Evolutionary conservation across 2,888 invertebrate genomes (phyloP).

Genomic region (Seira musarum): DNA sequence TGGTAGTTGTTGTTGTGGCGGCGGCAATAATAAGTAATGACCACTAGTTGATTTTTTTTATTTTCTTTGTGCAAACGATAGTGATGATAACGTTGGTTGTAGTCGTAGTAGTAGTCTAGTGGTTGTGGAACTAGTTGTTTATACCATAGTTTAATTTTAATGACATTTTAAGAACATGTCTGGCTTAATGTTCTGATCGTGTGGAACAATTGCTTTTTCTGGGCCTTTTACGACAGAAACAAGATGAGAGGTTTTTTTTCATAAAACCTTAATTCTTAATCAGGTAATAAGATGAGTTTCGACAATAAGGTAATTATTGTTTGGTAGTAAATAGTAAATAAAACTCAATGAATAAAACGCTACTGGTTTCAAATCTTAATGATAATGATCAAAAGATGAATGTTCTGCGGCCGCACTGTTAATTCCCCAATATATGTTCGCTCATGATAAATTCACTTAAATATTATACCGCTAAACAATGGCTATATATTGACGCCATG

Average conservation of each 20-base stretch:
- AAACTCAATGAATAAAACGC: not conserved
- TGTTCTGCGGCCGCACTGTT: too few species aligned
- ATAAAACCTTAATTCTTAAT: not conserved
- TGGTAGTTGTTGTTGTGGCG: not conserved
- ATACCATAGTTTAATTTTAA: slow-evolving; percentile 52
- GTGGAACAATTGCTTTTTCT: slow-evolving; percentile 50
- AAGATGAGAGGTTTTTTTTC: not conserved
- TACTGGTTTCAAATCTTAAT: not conserved
- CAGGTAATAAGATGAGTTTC: not conserved
- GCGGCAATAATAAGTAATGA: slow-evolving; percentile 41
- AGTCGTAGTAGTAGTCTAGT: not conserved
- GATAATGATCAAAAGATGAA: too few species aligned
- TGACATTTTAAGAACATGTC: slow-evolving; percentile 53
- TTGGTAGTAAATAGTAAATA: too few species aligned
- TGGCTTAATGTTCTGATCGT: slow-evolving; percentile 55
- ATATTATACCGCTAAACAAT: too few species aligned
- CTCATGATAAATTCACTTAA: too few species aligned
- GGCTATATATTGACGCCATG: too few species aligned
- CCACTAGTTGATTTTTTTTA: slow-evolving; percentile 11
- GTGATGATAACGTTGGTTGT: slow-evolving; percentile 2
- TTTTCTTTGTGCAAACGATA: not conserved
- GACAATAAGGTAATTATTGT: not conserved
- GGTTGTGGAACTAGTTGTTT: not conserved
- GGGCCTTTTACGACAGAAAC: slow-evolving; percentile 27
- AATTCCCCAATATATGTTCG: too few species aligned